Evolutionary conservation across 2,888 invertebrate species (phyloP).

Genomic region (Axea sp.): DNA sequence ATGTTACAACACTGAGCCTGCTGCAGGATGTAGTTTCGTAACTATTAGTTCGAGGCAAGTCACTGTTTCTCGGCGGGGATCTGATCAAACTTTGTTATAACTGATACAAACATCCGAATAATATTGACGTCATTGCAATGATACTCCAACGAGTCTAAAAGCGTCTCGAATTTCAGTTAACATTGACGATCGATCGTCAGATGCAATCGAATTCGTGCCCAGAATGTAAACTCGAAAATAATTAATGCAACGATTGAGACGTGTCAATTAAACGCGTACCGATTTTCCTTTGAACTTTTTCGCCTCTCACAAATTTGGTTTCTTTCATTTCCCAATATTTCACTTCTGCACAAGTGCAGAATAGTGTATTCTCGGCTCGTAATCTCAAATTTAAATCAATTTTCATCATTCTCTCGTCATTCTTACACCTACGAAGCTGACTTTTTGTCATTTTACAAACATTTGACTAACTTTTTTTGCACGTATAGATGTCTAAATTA

Average conservation of each 20-base stretch:
- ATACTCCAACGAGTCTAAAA: conserved; percentile 27
- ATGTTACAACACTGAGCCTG: conserved; percentile 55
- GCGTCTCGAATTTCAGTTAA: conserved; percentile 37
- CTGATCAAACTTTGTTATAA: conserved; percentile 43
- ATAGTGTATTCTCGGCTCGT: too few species aligned
- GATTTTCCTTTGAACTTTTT: conserved; percentile 4
- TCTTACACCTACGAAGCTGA: too few species aligned
- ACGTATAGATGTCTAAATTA: too few species aligned
- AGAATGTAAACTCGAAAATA: conserved; percentile 10
- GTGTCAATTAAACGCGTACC: conserved; percentile 34
- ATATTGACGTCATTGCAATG: conserved; percentile 31
- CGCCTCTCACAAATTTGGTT: background rate
- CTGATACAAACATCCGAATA: conserved; percentile 48
- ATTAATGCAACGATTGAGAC: conserved; percentile 26
- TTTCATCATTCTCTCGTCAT: too few species aligned
- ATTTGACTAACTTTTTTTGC: too few species aligned
- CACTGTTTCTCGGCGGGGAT: conserved; percentile 44
- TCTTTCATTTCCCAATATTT: background rate
- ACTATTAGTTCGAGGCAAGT: conserved; percentile 54
- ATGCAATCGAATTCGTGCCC: conserved; percentile 9
- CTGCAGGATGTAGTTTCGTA: conserved; percentile 60
- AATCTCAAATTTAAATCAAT: too few species aligned
- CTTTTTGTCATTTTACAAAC: too few species aligned
- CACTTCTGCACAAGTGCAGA: too few species aligned
- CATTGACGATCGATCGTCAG: conserved; percentile 12